Conservation (phyloP, 37 sponge, comb jelly and placozoan genomes). For the Halisarca cf. caerulea region DNA sequence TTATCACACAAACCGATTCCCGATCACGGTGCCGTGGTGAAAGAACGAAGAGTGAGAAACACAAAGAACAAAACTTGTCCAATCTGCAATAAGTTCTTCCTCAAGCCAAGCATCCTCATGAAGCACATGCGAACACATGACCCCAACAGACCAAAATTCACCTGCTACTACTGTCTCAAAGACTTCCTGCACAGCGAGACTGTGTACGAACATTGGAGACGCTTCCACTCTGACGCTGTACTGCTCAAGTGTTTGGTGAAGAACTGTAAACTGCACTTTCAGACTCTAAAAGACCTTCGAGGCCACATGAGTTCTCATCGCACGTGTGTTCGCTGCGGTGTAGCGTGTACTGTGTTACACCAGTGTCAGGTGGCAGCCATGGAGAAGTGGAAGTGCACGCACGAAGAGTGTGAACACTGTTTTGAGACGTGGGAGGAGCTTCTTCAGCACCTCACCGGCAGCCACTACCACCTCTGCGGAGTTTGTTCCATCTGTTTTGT, state of each 20-base stretch:
- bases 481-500: background rate
- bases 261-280: conserved; percentile 47
- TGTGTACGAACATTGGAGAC: conserved; percentile 55
- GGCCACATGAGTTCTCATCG: background rate
- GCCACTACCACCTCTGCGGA: background rate
- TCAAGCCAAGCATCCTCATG: background rate
- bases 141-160: conserved; percentile 57
- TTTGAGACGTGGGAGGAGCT: conserved; percentile 49
- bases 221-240: conserved; percentile 52
- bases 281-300: background rate
- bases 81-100: conserved; percentile 55
- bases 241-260: conserved; percentile 44
- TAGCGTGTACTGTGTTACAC: background rate
- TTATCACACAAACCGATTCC: background rate
- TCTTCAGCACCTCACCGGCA: background rate
- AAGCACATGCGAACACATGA: conserved; percentile 42
- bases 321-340: background rate
- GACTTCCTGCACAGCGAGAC: conserved; percentile 57
- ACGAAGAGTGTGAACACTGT: conserved; percentile 35
- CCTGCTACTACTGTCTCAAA: conserved; percentile 52
- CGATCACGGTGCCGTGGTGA: background rate
- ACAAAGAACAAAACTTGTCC: conserved; percentile 14
- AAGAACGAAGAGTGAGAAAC: background rate
- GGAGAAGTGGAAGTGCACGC: conserved; percentile 37
- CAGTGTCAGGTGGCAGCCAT: background rate